Evolutionary conservation across 64 coral and sea anemone genomes (phyloP).

Genomic region (Actinia tenebrosa): DNA sequence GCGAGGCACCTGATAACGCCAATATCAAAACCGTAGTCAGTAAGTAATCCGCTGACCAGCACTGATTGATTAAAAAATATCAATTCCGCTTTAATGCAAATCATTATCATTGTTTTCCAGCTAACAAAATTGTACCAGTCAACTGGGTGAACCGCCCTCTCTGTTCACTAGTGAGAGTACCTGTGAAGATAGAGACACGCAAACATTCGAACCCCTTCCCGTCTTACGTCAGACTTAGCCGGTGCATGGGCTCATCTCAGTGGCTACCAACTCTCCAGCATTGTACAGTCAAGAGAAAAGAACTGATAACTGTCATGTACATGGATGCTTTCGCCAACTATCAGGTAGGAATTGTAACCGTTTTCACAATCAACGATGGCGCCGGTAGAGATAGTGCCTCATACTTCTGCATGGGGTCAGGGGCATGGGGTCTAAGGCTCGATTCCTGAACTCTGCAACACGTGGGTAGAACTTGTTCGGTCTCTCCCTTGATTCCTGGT

Average conservation of each 20-base stretch:
- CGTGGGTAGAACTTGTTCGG: too few species aligned
- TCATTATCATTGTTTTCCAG: not conserved
- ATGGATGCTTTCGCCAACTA: not conserved
- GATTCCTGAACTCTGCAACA: not conserved
- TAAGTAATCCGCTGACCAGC: not conserved
- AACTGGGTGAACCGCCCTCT: not conserved
- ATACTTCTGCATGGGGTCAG: too few species aligned
- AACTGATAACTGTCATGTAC: constrained; percentile 1
- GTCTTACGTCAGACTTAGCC: not conserved
- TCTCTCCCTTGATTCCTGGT: too few species aligned
- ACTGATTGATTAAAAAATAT: not conserved
- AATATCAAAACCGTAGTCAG: not conserved
- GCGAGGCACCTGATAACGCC: not conserved
- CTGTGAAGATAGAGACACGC: not conserved
- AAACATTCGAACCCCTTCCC: not conserved
- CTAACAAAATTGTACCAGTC: not conserved
- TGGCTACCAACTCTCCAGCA: not conserved
- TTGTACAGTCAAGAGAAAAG: constrained; percentile 15
- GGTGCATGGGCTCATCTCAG: constrained; percentile 20
- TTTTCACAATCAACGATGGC: too few species aligned
- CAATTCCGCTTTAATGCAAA: too few species aligned
- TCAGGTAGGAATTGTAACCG: not conserved
- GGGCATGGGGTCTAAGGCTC: not conserved
- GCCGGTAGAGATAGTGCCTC: too few species aligned
- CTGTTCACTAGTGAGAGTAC: not conserved